phyloP scores from a whole-genome alignment of 2,113 vertebrate genomes.

The Oostethus manadensis region DNA sequence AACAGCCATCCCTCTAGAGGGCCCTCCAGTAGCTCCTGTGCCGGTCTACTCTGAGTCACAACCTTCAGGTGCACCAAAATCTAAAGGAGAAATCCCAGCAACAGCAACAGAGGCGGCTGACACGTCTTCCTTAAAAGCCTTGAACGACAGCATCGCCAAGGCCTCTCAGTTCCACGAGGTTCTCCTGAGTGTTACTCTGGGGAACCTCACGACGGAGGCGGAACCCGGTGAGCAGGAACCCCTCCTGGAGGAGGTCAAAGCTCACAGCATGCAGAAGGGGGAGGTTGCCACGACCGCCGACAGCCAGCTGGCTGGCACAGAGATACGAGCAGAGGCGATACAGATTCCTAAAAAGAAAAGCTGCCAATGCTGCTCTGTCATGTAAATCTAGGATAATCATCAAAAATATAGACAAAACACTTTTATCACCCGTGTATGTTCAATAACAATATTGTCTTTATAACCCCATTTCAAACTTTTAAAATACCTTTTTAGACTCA shows the following conservation, averaged over 20 bases:
- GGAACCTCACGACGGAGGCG: conserved; percentile 21
- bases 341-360: conserved; percentile 55
- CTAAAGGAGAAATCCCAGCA: background rate
- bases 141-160: background rate
- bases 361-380: conserved; percentile 73
- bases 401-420: background rate
- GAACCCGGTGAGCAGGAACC: conserved; percentile 51
- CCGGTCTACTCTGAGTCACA: conserved; percentile 37
- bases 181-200: conserved; percentile 40
- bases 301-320: conserved; percentile 4
- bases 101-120: conserved; percentile 11
- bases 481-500: background rate
- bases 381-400: conserved; percentile 49
- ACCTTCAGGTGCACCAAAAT: background rate
- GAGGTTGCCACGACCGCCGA: conserved; percentile 3
- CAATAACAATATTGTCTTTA: background rate
- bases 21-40: conserved; percentile 22
- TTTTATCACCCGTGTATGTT: background rate
- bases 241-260: conserved; percentile 48
- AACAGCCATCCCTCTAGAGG: conserved; percentile 24
- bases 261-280: conserved; percentile 2
- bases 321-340: conserved; percentile 11
- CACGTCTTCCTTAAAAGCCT: background rate
- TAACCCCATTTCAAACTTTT: background rate
- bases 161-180: conserved; percentile 66